Conservation (phyloP, 2,797 vertebrate species). For the Eulemur coronatus region DNA sequence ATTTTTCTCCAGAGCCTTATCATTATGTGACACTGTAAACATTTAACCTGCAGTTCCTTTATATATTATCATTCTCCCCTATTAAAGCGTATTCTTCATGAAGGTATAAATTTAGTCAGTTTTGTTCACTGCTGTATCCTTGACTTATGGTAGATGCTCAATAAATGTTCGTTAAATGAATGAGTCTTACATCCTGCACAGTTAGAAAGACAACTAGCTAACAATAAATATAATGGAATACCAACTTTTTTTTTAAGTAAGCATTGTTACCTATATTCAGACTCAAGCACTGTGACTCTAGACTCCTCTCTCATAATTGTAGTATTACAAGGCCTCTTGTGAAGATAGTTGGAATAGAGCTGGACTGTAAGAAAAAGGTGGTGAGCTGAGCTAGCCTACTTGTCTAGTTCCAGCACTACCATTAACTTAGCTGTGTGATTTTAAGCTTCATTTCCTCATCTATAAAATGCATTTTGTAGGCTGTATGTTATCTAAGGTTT, state of each 20-base stretch:
- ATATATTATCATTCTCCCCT: not conserved
- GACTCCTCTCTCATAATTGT: not conserved
- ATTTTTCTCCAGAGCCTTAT: not conserved
- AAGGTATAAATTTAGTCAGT: not conserved
- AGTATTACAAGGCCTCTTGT: not conserved
- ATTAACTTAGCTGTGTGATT: not conserved
- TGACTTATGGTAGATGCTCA: not conserved
- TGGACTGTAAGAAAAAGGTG: not conserved
- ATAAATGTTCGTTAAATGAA: not conserved
- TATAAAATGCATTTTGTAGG: not conserved
- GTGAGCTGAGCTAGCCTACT: not conserved
- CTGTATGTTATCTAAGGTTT: not conserved
- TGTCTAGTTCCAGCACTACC: not conserved
- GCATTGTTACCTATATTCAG: not conserved
- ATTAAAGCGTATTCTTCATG: no score
- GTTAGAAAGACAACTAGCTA: not conserved
- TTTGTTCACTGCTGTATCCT: not conserved
- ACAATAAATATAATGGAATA: not conserved
- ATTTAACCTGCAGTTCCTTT: not conserved
- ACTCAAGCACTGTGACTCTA: not conserved
- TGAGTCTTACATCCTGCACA: not conserved
- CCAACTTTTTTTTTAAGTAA: not conserved
- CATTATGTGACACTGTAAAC: not conserved
- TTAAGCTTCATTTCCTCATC: not conserved
- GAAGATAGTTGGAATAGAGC: not conserved